phyloP scores from a whole-genome alignment of 2,113 vertebrate species.

The Numenius arquata region DNA sequence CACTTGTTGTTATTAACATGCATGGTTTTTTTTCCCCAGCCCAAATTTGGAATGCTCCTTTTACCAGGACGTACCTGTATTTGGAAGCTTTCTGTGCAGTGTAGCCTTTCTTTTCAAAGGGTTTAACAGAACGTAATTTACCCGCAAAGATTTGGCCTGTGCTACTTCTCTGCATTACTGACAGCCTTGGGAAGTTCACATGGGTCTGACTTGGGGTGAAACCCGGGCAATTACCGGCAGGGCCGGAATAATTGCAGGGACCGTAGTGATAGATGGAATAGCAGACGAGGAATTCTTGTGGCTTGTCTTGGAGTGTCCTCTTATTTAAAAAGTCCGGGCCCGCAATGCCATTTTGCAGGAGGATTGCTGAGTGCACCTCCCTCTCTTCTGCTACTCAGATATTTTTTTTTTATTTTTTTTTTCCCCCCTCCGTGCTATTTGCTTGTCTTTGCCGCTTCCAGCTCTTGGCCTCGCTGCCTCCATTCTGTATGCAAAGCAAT shows the following conservation, averaged over 20 bases:
- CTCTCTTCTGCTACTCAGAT: neutral
- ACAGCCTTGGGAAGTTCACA: neutral
- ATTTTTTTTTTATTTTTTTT: too few species aligned
- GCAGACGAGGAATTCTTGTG: neutral
- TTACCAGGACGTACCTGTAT: neutral
- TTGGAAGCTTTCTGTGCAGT: neutral
- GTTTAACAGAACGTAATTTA: neutral
- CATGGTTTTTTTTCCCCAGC: neutral
- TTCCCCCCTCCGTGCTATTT: neutral
- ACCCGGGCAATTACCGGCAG: neutral
- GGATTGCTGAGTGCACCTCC: neutral
- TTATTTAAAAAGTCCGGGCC: neutral
- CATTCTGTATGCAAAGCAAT: neutral
- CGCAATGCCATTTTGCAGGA: neutral
- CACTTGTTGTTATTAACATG: neutral
- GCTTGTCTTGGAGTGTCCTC: neutral
- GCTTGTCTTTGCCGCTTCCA: neutral
- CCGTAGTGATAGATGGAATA: neutral
- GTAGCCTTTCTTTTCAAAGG: neutral
- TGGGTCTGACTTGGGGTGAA: too few species aligned
- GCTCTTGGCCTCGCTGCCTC: neutral
- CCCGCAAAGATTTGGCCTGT: neutral
- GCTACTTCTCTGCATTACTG: fast-evolving
- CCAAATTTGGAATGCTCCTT: neutral
- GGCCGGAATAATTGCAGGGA: neutral